phyloP scores from a whole-genome alignment of 2,888 invertebrate species.

The Drosophila robusta region DNA sequence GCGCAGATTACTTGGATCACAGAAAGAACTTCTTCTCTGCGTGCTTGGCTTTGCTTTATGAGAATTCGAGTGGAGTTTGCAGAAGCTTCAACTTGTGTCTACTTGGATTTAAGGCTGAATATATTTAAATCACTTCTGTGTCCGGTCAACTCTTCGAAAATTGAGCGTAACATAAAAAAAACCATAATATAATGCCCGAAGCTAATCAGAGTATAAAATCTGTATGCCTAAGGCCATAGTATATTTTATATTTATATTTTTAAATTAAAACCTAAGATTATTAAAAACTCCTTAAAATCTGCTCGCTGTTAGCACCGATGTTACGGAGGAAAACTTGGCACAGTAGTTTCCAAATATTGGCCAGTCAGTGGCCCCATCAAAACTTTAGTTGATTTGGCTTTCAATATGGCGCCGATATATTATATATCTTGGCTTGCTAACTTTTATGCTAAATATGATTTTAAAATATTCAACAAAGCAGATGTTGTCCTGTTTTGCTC shows the following conservation, averaged over 20 bases:
- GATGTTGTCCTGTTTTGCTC: slow-evolving; percentile 29
- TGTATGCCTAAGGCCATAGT: no score
- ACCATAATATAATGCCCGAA: not conserved
- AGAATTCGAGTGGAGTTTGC: slow-evolving; percentile 29
- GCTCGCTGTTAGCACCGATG: not conserved
- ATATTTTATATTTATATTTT: no score
- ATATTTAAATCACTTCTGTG: no score
- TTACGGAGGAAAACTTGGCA: not conserved
- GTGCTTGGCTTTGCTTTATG: slow-evolving; percentile 46
- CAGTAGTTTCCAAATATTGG: slow-evolving; percentile 30
- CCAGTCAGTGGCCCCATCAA: slow-evolving; percentile 36
- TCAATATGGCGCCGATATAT: slow-evolving; percentile 25
- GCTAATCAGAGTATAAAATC: no score
- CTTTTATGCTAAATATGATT: slow-evolving; percentile 36
- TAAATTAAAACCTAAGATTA: no score
- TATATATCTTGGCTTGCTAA: slow-evolving; percentile 15
- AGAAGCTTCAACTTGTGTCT: not conserved
- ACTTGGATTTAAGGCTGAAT: no score
- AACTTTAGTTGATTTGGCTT: slow-evolving; percentile 38
- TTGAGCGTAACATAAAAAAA: not conserved
- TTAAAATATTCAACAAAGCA: slow-evolving; percentile 35
- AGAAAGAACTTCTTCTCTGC: slow-evolving; percentile 29
- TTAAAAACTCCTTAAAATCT: slow-evolving; percentile 1
- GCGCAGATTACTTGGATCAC: slow-evolving; percentile 52
- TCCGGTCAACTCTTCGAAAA: no score